Evolutionary conservation across 2,888 invertebrate genomes (phyloP).

Genomic region (Steinernema hermaphroditum): DNA sequence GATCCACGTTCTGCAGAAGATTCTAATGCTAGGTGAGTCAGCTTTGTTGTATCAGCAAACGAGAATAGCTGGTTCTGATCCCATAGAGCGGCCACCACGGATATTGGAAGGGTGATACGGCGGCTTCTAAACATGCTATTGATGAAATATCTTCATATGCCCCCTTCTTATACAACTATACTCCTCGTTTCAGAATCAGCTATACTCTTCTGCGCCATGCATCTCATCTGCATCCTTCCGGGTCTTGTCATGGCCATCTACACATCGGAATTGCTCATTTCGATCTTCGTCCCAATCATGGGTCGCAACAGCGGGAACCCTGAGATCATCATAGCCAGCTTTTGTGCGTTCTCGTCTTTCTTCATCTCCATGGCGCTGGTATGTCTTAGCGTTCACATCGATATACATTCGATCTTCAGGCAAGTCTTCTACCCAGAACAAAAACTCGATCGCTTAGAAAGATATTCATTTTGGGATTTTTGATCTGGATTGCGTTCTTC

Average conservation of each 20-base stretch:
- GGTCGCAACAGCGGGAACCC: slow-evolving; percentile 51
- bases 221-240: slow-evolving; percentile 38
- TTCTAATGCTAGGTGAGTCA: neutral
- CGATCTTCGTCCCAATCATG: slow-evolving; percentile 56
- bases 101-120: too few relatives aligned
- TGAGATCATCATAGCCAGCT: slow-evolving; percentile 47
- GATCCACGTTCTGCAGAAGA: neutral
- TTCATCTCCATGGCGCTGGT: slow-evolving; percentile 44
- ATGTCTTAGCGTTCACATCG: neutral
- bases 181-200: neutral
- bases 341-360: slow-evolving; percentile 45
- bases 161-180: too few relatives aligned
- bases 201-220: neutral
- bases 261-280: slow-evolving; percentile 48
- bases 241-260: slow-evolving; percentile 49
- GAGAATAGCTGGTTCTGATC: too few relatives aligned
- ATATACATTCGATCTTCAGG: slow-evolving; percentile 3
- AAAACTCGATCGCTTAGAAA: slow-evolving; percentile 24
- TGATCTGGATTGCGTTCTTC: slow-evolving; percentile 37
- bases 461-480: neutral
- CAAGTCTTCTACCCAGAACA: slow-evolving; percentile 33
- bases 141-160: too few relatives aligned
- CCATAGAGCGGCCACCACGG: too few relatives aligned
- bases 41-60: too few relatives aligned
- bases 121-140: too few relatives aligned